phyloP scores from a whole-genome alignment of 2,113 vertebrate species.

The Oncorhynchus clarkii region DNA sequence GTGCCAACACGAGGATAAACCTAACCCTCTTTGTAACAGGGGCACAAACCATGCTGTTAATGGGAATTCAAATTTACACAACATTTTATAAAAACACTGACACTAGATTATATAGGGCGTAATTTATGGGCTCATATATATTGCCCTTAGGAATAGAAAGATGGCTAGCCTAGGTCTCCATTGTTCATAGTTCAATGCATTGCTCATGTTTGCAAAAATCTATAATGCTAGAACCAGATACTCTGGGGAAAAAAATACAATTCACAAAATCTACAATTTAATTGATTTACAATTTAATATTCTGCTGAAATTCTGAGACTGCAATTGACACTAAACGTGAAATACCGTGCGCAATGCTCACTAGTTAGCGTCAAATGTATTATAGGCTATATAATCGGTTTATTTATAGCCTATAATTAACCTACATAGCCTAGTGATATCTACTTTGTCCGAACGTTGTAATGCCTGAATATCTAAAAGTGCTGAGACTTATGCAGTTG shows the following conservation, averaged over 20 bases:
- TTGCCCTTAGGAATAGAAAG: constrained; percentile 2
- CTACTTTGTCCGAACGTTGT: background rate
- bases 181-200: constrained; percentile 5
- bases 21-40: background rate
- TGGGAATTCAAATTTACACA: background rate
- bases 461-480: background rate
- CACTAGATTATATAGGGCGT: background rate
- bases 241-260: too few species aligned
- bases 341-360: too few species aligned
- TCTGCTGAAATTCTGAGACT: too few species aligned
- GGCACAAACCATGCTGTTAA: background rate
- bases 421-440: background rate
- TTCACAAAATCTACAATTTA: too few species aligned
- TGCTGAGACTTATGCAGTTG: background rate
- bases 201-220: background rate
- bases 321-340: too few species aligned
- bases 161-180: constrained; percentile 10
- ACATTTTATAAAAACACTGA: background rate
- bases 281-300: too few species aligned
- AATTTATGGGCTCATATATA: constrained; percentile 14
- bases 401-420: background rate
- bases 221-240: too few species aligned
- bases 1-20: constrained; percentile 4
- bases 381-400: too few species aligned
- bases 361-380: too few species aligned